Base-by-base conservation (phyloP, 2,888 invertebrate genomes). In the Netelia melanura region DNA sequence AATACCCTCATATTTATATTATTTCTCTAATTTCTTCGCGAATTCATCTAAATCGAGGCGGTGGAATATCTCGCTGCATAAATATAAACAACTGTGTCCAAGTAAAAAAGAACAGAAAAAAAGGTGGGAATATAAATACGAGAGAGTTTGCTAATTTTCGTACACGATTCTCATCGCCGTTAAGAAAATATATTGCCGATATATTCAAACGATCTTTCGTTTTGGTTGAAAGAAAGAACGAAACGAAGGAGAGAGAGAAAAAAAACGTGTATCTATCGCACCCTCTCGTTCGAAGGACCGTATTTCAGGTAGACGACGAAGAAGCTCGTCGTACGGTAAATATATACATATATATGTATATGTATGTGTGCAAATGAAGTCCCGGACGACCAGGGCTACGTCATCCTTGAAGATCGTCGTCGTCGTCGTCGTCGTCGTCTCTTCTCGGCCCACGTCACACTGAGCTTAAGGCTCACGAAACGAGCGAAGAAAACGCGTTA, bases 331-430 rank as follows among this genome's bases (percentile, higher is more conserved):
- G 78, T 71, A 38, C 44, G 68, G 56, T 64, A n/a, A 71, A 62
- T 17, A 54, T 71, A 23, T 65, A 44, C 9, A 3, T 44, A 68
- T 48, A 56, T n/a, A 56, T 25, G 38, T 30, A 30, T 10, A 5
- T 25, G 48, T 52, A 17, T 48, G 17, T 58, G 17, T 21, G 17
- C 9, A 14, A 72, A 38, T 52, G 38, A 10, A 44, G 23, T 65
- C 68, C 61, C 65, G 65, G 58, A 64, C 43, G 67, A 70, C 64
- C 58, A 11, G 81, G 58, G 58, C 82, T 71, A 85, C 81, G 85
- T 85, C 85, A 85, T 85, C 71, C 70, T 81, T 70, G 75, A 79
- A 71, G 71, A 85, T 81, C 78, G 81, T 81, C 81, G 78, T 76
- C 75, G 78, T 76, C 75, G 70, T 54, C 78, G 81, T 81, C 81